phyloP scores from a whole-genome alignment of 2,113 vertebrate species.

The Poecilia latipinna region DNA sequence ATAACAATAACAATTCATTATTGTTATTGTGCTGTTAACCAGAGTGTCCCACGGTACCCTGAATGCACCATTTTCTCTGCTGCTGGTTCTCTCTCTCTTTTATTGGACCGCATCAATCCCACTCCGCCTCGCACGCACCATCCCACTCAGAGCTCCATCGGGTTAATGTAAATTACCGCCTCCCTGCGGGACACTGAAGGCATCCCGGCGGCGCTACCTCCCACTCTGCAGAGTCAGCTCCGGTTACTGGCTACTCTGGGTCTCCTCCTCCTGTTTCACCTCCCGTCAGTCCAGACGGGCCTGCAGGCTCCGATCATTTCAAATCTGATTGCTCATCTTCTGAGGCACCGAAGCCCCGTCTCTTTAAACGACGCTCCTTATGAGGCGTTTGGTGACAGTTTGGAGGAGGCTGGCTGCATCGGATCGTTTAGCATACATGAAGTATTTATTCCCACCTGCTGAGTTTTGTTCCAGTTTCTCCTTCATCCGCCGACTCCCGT shows the following conservation, averaged over 20 bases:
- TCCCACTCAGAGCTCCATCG: constrained; percentile 25
- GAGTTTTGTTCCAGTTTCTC: neutral
- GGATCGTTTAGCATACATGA: neutral
- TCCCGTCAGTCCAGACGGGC: constrained; percentile 1
- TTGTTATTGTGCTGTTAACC: constrained; percentile 1
- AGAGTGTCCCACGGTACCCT: constrained; percentile 33
- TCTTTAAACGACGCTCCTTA: neutral
- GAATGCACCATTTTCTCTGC: constrained; percentile 41
- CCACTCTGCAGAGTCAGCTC: constrained; percentile 28
- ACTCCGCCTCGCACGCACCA: neutral
- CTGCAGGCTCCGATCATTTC: neutral
- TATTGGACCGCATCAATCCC: no score
- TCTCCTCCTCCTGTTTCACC: constrained; percentile 28
- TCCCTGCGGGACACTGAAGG: constrained; percentile 36
- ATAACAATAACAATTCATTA: no score
- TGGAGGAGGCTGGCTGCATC: neutral
- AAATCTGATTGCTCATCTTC: neutral
- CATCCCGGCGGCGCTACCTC: constrained; percentile 25
- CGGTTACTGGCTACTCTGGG: constrained; percentile 13
- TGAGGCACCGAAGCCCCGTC: neutral
- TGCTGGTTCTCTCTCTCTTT: no score
- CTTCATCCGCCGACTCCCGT: neutral
- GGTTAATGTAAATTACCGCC: constrained; percentile 51
- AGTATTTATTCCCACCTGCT: neutral
- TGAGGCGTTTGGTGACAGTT: neutral